Conservation (phyloP, 2,797 vertebrate species). For the Rallus crepitans region DNA sequence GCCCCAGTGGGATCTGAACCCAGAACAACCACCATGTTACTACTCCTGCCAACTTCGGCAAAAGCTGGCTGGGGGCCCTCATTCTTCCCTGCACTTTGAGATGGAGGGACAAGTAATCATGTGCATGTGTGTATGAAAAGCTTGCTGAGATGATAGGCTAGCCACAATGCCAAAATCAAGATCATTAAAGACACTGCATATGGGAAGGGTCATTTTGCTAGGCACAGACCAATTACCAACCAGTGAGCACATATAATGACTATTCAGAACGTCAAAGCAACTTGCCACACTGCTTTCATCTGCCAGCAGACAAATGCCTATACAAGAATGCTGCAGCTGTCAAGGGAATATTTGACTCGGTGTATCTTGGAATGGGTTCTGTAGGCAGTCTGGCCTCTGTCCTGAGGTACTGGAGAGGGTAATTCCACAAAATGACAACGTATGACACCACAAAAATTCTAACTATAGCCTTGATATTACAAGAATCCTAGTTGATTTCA, state of each 20-base stretch:
- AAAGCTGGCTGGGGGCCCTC: background rate
- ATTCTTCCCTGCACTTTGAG: conserved; percentile 39
- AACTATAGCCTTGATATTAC: conserved; percentile 35
- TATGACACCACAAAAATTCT: conserved; percentile 39
- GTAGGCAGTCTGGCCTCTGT: conserved; percentile 7
- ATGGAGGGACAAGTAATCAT: conserved; percentile 1
- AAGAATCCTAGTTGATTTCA: conserved; percentile 57
- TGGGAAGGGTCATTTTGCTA: conserved; percentile 31
- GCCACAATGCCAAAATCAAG: conserved; percentile 35
- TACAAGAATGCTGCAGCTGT: conserved; percentile 33
- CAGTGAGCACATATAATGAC: conserved; percentile 5
- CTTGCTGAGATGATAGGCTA: background rate
- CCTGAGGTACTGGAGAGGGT: background rate
- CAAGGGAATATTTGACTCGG: conserved; percentile 57
- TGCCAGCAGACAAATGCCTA: background rate
- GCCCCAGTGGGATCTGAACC: background rate
- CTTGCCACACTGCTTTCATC: conserved; percentile 32
- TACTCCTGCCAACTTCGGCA: conserved; percentile 2
- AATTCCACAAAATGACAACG: conserved; percentile 38
- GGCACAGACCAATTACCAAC: conserved; percentile 30
- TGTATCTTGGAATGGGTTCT: conserved; percentile 41
- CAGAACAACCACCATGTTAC: background rate
- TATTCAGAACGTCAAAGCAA: conserved; percentile 16
- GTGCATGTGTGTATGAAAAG: conserved; percentile 13
- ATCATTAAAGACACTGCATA: conserved; percentile 22